These are phyloP conservation scores for Saiga tatarica DNA, from an alignment of 2,113 vertebrate genomes.

Conservation along the genomic window DNA sequence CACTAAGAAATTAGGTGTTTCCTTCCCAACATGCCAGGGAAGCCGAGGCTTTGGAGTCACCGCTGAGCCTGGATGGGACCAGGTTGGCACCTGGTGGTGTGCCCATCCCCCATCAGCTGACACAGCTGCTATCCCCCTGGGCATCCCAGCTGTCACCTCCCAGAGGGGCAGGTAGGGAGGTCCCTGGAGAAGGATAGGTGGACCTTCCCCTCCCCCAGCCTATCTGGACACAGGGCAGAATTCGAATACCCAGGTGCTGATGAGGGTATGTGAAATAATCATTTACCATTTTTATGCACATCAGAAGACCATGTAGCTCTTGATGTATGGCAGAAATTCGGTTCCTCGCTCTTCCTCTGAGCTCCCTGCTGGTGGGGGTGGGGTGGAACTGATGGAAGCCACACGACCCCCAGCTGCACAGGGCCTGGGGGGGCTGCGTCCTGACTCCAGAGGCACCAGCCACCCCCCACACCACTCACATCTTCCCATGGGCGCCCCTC, in stretches of 20 bases:
- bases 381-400: not conserved
- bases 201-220: not conserved
- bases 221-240: not conserved
- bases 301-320: not conserved
- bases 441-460: not conserved
- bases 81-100: not conserved
- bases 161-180: not conserved
- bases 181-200: not conserved
- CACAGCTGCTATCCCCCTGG: not conserved
- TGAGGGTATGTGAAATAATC: not conserved
- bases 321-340: accelerated
- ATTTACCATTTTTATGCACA: not conserved
- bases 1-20: not conserved
- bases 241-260: not conserved
- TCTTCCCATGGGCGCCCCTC: not conserved
- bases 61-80: not conserved
- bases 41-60: not conserved
- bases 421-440: not conserved
- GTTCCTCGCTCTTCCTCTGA: not conserved
- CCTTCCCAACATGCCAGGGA: not conserved
- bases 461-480: not conserved
- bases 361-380: too few species aligned
- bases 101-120: not conserved
- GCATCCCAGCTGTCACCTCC: not conserved
- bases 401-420: not conserved